Evolutionary conservation across 2,888 invertebrate species (phyloP).

Genomic region (Luffia ferchaultella): DNA sequence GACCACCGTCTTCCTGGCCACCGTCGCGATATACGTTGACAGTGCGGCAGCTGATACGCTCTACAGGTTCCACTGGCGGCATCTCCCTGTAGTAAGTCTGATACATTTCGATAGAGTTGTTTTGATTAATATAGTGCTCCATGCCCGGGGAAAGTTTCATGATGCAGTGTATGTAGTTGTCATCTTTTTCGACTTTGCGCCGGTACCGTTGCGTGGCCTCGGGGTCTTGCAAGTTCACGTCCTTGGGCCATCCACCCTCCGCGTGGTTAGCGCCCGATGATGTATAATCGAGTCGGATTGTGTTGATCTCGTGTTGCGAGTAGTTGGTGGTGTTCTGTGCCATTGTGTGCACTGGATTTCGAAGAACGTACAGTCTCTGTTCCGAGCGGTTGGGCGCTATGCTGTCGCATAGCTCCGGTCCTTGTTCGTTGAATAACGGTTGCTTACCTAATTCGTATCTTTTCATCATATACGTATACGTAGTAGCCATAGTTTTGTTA

Average conservation of each 20-base stretch:
- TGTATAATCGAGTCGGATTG: conserved; percentile 64
- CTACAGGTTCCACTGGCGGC: conserved; percentile 69
- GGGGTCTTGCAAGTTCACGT: conserved; percentile 68
- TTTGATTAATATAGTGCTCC: conserved; percentile 86
- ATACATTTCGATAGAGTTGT: conserved; percentile 92
- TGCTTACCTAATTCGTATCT: conserved; percentile 54
- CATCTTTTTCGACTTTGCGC: conserved; percentile 84
- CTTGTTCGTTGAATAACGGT: conserved; percentile 51
- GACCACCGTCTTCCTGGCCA: conserved; percentile 33
- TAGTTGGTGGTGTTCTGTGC: conserved; percentile 49
- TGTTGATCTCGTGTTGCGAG: conserved; percentile 63
- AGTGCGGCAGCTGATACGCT: conserved; percentile 74
- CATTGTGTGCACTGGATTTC: conserved; percentile 57
- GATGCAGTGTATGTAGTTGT: conserved; percentile 74
- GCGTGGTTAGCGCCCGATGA: conserved; percentile 72
- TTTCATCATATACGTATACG: conserved; percentile 44
- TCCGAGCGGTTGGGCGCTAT: conserved; percentile 32
- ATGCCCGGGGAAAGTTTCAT: conserved; percentile 47
- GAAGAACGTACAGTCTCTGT: conserved; percentile 44
- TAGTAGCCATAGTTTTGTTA: conserved; percentile 42
- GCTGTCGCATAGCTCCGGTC: conserved; percentile 45
- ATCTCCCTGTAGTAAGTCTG: conserved; percentile 84
- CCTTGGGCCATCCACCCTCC: conserved; percentile 88
- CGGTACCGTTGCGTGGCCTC: conserved; percentile 79
- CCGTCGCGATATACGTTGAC: conserved; percentile 83